Evolutionary conservation across 53 echinoderm and acorn worm species (phyloP).

Genomic region (Echinometra lucunter): DNA sequence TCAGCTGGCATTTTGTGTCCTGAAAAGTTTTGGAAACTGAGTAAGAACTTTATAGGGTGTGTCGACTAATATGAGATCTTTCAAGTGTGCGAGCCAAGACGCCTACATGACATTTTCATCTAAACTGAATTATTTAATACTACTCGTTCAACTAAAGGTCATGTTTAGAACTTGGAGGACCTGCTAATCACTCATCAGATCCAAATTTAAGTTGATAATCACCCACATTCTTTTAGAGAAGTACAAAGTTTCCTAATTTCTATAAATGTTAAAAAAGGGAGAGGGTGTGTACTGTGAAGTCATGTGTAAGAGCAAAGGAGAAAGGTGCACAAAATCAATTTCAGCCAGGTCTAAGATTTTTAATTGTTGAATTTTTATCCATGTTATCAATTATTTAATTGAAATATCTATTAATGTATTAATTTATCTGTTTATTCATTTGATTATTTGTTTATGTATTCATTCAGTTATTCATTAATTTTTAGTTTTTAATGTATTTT

Average conservation of each 20-base stretch:
- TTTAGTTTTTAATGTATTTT: too few species aligned
- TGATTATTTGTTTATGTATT: too few species aligned
- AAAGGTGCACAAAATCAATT: too few species aligned
- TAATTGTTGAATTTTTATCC: too few species aligned
- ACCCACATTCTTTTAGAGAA: background rate
- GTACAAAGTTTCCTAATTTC: background rate
- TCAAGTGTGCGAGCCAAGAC: slow-evolving; percentile 18
- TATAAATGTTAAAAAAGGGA: background rate
- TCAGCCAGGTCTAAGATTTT: too few species aligned
- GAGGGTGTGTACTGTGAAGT: too few species aligned
- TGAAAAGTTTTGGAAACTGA: background rate
- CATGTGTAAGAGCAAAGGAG: too few species aligned
- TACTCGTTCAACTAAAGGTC: slow-evolving; percentile 31
- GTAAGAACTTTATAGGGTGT: slow-evolving; percentile 19
- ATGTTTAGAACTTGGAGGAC: background rate
- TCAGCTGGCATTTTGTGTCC: slow-evolving; percentile 1
- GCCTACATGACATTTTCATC: slow-evolving; percentile 32
- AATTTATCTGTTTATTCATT: background rate
- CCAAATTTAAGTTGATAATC: background rate
- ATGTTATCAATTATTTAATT: too few species aligned
- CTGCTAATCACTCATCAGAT: background rate
- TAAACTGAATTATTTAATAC: background rate
- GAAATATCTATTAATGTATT: too few species aligned
- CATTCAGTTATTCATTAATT: too few species aligned
- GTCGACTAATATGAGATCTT: background rate